Evolutionary conservation across 2,888 invertebrate species (phyloP).

Genomic region (Galeruca laticollis): DNA sequence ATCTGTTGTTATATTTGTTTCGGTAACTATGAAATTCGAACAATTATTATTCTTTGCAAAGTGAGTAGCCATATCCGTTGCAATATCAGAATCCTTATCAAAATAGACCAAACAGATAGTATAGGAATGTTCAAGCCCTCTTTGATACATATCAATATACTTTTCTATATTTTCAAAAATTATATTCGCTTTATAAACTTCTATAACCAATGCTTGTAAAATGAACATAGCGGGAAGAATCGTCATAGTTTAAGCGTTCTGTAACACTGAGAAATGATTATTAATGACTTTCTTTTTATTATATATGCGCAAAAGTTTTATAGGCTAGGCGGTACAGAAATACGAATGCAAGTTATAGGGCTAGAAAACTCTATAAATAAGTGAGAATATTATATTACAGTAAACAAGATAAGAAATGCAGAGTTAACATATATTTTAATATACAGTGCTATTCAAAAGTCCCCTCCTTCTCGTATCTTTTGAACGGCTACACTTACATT

Average conservation of each 20-base stretch:
- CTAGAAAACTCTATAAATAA: no score
- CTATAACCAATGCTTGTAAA: neutral
- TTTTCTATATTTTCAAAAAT: conserved; percentile 11
- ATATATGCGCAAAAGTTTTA: neutral
- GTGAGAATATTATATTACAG: no score
- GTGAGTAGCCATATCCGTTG: conserved; percentile 7
- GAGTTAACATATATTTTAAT: no score
- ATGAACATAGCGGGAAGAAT: neutral
- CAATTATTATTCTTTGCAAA: conserved; percentile 7
- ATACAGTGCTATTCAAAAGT: no score
- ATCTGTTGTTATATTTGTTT: neutral
- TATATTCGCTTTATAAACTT: neutral
- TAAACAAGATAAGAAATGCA: no score
- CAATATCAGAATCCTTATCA: neutral
- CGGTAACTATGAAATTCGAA: neutral
- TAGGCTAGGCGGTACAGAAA: neutral
- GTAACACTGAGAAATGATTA: neutral
- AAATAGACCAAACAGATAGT: conserved; percentile 17
- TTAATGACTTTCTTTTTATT: neutral
- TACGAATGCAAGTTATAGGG: no score
- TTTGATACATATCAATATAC: conserved; percentile 11
- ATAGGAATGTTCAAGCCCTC: neutral
- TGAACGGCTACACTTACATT: no score
- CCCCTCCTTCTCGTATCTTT: no score
- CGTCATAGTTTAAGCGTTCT: neutral